Percentiles rank a stretch among this genome's conserved stretches.
phyloP scores from a whole-genome alignment of 2,797 vertebrate genomes.

The Pristis pectinata region DNA sequence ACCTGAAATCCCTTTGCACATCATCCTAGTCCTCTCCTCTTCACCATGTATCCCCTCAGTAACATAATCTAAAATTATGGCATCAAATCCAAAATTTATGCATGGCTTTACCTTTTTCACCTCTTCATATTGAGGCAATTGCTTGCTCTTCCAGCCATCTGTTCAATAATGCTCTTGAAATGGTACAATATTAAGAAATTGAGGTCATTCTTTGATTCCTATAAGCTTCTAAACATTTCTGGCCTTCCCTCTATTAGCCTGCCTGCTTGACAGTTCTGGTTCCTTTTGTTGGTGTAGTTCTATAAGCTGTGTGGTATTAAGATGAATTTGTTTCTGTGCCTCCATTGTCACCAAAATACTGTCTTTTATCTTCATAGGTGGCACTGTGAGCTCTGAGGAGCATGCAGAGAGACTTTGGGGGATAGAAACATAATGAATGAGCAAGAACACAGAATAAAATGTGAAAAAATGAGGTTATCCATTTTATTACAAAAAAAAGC shows the following conservation, averaged over 20 bases:
- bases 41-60: background rate
- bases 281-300: background rate
- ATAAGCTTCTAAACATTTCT: background rate
- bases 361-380: background rate
- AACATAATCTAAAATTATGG: background rate
- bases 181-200: background rate
- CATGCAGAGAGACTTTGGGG: no score
- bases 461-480: no score
- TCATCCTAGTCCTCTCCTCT: background rate
- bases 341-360: background rate
- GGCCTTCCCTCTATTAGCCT: background rate
- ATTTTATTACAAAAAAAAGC: no score
- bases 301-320: background rate
- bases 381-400: no score
- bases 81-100: background rate
- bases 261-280: background rate
- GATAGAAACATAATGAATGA: no score
- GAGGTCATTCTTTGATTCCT: background rate
- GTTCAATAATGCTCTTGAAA: background rate
- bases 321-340: background rate
- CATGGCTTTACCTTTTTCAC: background rate
- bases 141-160: background rate
- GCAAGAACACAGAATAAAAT: no score
- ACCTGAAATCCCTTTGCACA: background rate
- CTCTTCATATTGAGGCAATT: background rate